Evolutionary conservation across 2,113 vertebrate genomes (phyloP).

Genomic region (Hucho hucho): DNA sequence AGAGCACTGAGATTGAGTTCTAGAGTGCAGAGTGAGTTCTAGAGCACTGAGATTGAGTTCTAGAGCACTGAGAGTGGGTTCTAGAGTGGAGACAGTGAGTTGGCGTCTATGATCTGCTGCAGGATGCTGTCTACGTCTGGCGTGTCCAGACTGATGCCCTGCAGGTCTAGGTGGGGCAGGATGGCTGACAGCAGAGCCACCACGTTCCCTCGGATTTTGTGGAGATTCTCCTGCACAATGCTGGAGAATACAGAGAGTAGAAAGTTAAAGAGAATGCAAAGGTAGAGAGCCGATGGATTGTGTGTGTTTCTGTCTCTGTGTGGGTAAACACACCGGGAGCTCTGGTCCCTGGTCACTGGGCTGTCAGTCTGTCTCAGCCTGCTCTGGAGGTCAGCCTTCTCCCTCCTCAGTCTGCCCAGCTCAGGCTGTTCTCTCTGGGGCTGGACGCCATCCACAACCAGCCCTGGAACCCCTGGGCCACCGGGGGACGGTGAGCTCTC

Average conservation of each 20-base stretch:
- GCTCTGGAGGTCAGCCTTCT: conserved; percentile 41
- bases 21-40: no score
- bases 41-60: no score
- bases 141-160: conserved; percentile 74
- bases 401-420: conserved; percentile 37
- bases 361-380: conserved; percentile 36
- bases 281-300: neutral
- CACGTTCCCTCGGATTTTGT: conserved; percentile 70
- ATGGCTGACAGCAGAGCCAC: conserved; percentile 77
- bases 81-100: conserved; percentile 47
- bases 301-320: neutral
- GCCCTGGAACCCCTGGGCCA: conserved; percentile 3
- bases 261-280: neutral
- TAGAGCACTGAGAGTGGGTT: no score
- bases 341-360: conserved; percentile 33
- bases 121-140: conserved; percentile 79
- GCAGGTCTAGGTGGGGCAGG: conserved; percentile 78
- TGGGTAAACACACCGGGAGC: conserved; percentile 40
- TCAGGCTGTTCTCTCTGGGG: conserved; percentile 6
- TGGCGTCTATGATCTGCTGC: conserved; percentile 79
- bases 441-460: neutral
- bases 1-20: no score
- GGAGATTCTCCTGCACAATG: conserved; percentile 66
- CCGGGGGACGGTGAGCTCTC: neutral
- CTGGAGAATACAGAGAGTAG: conserved; percentile 45